phyloP scores from a whole-genome alignment of 2,797 vertebrate genomes.

The Rousettus madagascariensis region DNA sequence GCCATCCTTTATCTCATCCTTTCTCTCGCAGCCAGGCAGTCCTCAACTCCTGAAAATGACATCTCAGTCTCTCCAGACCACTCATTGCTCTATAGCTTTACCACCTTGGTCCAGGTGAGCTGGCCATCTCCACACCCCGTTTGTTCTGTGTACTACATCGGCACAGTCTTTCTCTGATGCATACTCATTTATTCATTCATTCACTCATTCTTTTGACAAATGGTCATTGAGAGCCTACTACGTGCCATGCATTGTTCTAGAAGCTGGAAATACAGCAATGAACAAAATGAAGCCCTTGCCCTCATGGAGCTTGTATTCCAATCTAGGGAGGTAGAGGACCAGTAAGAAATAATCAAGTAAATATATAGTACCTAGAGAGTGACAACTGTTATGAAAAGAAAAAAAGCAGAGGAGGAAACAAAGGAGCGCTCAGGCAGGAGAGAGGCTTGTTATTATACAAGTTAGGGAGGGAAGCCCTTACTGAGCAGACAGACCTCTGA shows the following conservation, averaged over 20 bases:
- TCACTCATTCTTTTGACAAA: neutral
- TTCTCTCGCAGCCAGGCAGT: neutral
- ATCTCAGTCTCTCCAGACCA: neutral
- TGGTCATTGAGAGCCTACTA: neutral
- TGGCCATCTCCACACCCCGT: neutral
- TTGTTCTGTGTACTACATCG: neutral
- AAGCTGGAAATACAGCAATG: neutral
- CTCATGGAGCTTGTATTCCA: neutral
- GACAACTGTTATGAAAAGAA: neutral
- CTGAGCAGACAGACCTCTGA: neutral
- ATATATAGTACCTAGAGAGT: neutral
- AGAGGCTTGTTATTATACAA: neutral
- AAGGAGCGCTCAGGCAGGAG: neutral
- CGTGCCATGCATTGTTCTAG: neutral
- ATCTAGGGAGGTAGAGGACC: neutral
- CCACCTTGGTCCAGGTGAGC: neutral
- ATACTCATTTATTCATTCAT: neutral
- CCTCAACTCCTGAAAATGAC: neutral
- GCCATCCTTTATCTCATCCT: neutral
- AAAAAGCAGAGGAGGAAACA: neutral
- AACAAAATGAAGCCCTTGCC: neutral
- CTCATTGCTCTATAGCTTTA: neutral
- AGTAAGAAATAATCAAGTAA: neutral
- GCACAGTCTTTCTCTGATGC: neutral
- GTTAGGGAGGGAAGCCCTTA: neutral